Evolutionary conservation across 2,888 invertebrate genomes (phyloP), one percentile per base, ranked within the genome.

Genomic region (Amphipoea lucens): DNA sequence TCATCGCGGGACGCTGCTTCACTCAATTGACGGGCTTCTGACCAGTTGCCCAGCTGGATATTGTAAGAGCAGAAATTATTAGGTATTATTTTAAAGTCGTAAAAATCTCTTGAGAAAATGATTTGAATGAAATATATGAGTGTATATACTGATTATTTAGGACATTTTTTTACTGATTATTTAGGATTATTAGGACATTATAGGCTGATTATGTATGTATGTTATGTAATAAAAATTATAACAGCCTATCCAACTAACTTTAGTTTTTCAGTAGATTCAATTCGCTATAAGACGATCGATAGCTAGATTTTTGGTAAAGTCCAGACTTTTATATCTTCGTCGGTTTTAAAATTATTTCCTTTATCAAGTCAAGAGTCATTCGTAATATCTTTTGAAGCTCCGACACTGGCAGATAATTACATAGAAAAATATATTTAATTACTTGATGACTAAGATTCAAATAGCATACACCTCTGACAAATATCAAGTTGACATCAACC

Each of bases 1-100:
- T 97, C 96, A 89, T 96, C 96, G 29, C 95, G 94, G 0, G 94
- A 92, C 57, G 97, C 96, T 5, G 94, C 90, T 84, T 95, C 96
- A 79, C 94, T 93, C 74, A 97, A 90, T 0, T 95, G 90, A 0
- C 91, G 92, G 4, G 96, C 96, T 78, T 96, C 96, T 0, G 94
- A 83, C 88, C 91, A 95, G 87, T 96, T 96, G n/a, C 96, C 95
- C 7, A 96, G 82, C 96, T 96, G 85, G 20, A 70, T 54, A 36
- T 40, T 23, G 42, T 17, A 57, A 57, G 17, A 42, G 40, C 4
- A 42, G 17, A 40, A 17, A 40, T 40, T 0, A 57, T 54, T 54
- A n/a, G n/a, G n/a, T n/a, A 54, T 9, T 54, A 14, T 36, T 54
- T 40, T 54, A 17, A 54, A 36, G 7, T 40, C 23, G 14, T 4